Evolutionary conservation across 1,140 invertebrate species (phyloP).

Genomic region (Bombus balteatus): DNA sequence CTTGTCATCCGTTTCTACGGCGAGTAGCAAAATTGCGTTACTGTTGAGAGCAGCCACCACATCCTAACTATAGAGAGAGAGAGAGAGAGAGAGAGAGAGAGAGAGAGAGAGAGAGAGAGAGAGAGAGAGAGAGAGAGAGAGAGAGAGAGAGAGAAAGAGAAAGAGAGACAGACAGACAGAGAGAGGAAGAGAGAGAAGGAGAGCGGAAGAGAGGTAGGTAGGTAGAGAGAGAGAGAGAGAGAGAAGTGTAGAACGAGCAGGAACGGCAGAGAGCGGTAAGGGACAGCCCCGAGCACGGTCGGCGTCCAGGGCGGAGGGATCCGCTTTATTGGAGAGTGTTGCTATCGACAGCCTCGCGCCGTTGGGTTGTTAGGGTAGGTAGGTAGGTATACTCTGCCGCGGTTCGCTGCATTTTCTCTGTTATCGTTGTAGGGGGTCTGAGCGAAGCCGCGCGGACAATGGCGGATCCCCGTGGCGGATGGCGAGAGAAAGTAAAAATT

Average conservation of each 20-base stretch:
- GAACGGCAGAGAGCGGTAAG: conserved; percentile 46
- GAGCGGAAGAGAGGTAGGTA: conserved; percentile 43
- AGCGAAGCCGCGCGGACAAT: conserved; percentile 77
- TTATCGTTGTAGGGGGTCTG: conserved; percentile 78
- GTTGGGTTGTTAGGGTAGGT: conserved; percentile 72
- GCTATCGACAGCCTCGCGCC: conserved; percentile 77
- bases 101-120: neutral
- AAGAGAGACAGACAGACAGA: neutral
- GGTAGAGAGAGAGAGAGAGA: neutral
- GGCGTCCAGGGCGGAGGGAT: conserved; percentile 65
- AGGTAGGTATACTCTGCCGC: conserved; percentile 72
- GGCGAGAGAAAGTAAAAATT: conserved; percentile 82
- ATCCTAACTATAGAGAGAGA: conserved; percentile 34
- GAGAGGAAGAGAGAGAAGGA: conserved; percentile 14
- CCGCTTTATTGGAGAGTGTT: conserved; percentile 79
- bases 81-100: neutral
- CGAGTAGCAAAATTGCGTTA: conserved; percentile 74
- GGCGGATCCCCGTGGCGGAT: conserved; percentile 76
- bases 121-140: neutral
- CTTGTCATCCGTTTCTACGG: conserved; percentile 43
- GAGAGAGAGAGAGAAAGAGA: conserved; percentile 7
- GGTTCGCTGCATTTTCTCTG: conserved; percentile 79
- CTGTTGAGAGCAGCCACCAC: conserved; percentile 56
- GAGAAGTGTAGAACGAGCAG: conserved; percentile 57
- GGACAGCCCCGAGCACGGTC: conserved; percentile 52